A percentile compares a stretch with the other conserved stretches of the same genome.
Evolutionary conservation across 2,888 invertebrate genomes (phyloP).

Genomic region (Mycalesis mineus): DNA sequence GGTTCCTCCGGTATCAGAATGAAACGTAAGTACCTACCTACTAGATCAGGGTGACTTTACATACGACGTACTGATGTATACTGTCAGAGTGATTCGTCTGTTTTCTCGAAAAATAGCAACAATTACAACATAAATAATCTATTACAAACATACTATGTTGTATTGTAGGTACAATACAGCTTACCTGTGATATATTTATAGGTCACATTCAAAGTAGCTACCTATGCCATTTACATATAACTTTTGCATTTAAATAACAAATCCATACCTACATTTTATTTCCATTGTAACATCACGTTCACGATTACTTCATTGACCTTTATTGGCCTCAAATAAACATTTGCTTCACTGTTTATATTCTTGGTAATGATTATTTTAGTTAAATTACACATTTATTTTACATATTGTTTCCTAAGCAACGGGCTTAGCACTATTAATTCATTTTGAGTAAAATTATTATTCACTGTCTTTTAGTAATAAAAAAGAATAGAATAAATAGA

Average conservation of each 20-base stretch:
- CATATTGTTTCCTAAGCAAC: not conserved
- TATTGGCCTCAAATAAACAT: slow-evolving; percentile 27
- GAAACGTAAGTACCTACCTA: no score
- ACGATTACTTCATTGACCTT: slow-evolving; percentile 26
- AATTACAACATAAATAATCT: no score
- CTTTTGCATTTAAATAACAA: slow-evolving; percentile 28
- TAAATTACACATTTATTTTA: slow-evolving; percentile 15
- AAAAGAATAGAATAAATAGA: no score
- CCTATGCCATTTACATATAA: slow-evolving; percentile 6
- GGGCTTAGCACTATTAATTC: no score
- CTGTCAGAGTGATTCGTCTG: no score
- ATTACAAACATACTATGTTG: not conserved
- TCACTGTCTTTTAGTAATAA: no score
- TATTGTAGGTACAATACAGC: not conserved
- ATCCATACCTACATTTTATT: slow-evolving; percentile 23
- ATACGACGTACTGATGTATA: no score
- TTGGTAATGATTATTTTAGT: slow-evolving; percentile 23
- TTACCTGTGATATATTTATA: not conserved
- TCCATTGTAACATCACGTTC: slow-evolving; percentile 23
- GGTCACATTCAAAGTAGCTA: slow-evolving; percentile 2
- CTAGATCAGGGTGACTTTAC: no score
- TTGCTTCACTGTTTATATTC: slow-evolving; percentile 22
- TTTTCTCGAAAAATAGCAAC: no score
- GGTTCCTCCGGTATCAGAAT: no score
- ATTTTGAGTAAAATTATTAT: no score